Evolutionary conservation across 2,888 invertebrate species (phyloP).

Genomic region (Lithophane socia): DNA sequence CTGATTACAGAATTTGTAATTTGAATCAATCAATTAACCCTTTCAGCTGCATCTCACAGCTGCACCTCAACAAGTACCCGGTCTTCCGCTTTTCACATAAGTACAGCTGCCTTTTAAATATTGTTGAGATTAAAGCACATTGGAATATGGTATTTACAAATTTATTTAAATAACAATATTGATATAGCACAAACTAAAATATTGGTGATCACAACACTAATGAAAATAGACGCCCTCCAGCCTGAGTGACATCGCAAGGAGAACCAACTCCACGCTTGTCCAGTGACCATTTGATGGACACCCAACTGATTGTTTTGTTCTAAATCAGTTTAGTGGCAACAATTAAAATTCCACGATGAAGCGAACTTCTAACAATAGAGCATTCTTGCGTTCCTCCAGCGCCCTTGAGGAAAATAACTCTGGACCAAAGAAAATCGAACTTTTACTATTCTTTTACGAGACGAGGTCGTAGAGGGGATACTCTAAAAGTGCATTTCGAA

Average conservation of each 20-base stretch:
- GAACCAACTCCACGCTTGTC: slow-evolving; percentile 45
- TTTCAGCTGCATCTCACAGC: not conserved
- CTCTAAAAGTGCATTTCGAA: too few species aligned
- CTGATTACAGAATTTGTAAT: not conserved
- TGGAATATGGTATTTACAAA: not conserved
- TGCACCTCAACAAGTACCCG: not conserved
- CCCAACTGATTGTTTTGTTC: slow-evolving; percentile 42
- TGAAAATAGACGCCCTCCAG: slow-evolving; percentile 46
- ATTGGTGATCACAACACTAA: slow-evolving; percentile 9
- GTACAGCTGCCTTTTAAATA: not conserved
- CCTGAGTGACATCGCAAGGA: slow-evolving; percentile 55
- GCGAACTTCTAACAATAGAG: slow-evolving; percentile 40
- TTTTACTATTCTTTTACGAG: not conserved
- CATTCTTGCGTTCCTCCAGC: slow-evolving; percentile 8
- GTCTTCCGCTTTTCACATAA: not conserved
- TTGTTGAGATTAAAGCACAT: too few species aligned
- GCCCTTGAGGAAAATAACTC: slow-evolving; percentile 27
- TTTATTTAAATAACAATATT: not conserved
- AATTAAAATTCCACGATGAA: slow-evolving; percentile 43
- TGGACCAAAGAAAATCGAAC: not conserved
- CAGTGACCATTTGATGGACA: slow-evolving; percentile 51
- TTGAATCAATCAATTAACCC: not conserved
- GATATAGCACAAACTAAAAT: not conserved
- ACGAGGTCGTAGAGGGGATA: too few species aligned
- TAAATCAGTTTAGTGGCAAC: slow-evolving; percentile 32